Evolutionary conservation across 2,888 invertebrate genomes (phyloP).

Genomic region (Ashinkailepas kermadecensis): DNA sequence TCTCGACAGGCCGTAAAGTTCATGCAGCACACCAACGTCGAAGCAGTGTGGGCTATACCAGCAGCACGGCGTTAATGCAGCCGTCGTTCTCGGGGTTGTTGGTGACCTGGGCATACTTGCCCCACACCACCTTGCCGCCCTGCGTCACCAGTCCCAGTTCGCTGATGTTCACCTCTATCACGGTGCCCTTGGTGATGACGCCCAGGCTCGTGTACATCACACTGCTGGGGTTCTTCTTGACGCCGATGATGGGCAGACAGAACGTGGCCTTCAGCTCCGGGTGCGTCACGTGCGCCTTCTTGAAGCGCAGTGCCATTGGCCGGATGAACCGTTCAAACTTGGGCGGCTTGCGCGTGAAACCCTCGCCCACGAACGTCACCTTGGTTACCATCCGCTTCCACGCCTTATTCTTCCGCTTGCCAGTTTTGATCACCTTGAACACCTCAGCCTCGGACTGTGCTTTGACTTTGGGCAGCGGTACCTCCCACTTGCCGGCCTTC

Average conservation of each 20-base stretch:
- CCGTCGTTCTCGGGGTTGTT: conserved; percentile 99
- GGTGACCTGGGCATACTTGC: conserved; percentile 98
- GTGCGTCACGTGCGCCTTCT: conserved; percentile 98
- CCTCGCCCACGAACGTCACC: conserved; percentile 95
- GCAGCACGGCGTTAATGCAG: conserved; percentile 94
- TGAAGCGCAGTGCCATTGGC: conserved; percentile 93
- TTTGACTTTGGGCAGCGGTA: conserved; percentile 95
- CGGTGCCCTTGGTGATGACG: conserved; percentile 97
- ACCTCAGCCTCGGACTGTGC: conserved; percentile 96
- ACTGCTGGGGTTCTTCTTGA: conserved; percentile 97
- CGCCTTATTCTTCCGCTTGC: conserved; percentile 87
- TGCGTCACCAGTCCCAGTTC: conserved; percentile 98
- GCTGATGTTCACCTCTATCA: conserved; percentile 96
- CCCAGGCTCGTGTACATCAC: conserved; percentile 94
- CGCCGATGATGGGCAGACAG: conserved; percentile 92
- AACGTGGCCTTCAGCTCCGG: conserved; percentile 98
- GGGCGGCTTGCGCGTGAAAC: conserved; percentile 96
- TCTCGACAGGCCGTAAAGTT: not conserved
- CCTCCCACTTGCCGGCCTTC: conserved; percentile 99
- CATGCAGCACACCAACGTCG: not conserved
- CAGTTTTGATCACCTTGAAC: conserved; percentile 82
- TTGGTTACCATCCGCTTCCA: conserved; percentile 99
- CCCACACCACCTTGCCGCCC: conserved; percentile 99
- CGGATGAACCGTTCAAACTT: conserved; percentile 98
- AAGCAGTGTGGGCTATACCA: conserved; percentile 58